A percentile compares a stretch with the other conserved stretches of the same genome.
Conservation (phyloP, 1,140 invertebrate genomes). For the Drosophila malerkotliana region DNA sequence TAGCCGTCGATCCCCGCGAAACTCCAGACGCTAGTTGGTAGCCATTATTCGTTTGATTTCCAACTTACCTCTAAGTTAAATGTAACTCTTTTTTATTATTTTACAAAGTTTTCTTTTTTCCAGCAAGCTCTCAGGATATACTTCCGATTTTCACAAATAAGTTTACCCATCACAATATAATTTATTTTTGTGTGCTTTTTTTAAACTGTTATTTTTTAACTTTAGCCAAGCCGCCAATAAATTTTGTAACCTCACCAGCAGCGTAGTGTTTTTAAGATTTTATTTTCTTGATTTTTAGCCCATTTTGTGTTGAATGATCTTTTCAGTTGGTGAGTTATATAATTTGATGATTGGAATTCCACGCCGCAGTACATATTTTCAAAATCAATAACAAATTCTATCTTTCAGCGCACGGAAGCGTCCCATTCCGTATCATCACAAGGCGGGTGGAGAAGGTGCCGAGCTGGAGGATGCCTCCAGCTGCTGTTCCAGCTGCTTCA, state of each 20-base stretch:
- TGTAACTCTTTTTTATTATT: constrained; percentile 19
- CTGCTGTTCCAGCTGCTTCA: constrained; percentile 87
- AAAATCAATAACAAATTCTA: not conserved
- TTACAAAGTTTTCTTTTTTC: constrained; percentile 49
- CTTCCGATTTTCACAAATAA: not conserved
- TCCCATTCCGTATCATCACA: constrained; percentile 94
- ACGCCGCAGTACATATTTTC: not conserved
- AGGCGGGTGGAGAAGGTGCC: constrained; percentile 86
- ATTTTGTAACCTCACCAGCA: constrained; percentile 44
- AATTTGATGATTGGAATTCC: not conserved
- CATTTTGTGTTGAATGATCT: constrained; percentile 57
- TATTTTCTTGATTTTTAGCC: constrained; percentile 48
- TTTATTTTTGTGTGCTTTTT: constrained; percentile 35
- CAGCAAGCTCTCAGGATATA: constrained; percentile 67
- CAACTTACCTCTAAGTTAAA: constrained; percentile 8
- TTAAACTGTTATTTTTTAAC: constrained; percentile 17
- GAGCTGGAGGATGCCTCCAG: constrained; percentile 87
- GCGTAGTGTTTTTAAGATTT: constrained; percentile 36
- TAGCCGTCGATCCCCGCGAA: constrained; percentile 85
- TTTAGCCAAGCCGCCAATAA: constrained; percentile 58
- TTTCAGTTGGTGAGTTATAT: constrained; percentile 67
- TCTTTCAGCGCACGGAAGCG: constrained; percentile 93
- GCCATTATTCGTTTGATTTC: constrained; percentile 45
- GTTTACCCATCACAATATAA: constrained; percentile 1
- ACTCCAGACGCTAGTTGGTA: constrained; percentile 62